phyloP scores from a whole-genome alignment of 2,113 vertebrate species.

The Calyptomena viridis region DNA sequence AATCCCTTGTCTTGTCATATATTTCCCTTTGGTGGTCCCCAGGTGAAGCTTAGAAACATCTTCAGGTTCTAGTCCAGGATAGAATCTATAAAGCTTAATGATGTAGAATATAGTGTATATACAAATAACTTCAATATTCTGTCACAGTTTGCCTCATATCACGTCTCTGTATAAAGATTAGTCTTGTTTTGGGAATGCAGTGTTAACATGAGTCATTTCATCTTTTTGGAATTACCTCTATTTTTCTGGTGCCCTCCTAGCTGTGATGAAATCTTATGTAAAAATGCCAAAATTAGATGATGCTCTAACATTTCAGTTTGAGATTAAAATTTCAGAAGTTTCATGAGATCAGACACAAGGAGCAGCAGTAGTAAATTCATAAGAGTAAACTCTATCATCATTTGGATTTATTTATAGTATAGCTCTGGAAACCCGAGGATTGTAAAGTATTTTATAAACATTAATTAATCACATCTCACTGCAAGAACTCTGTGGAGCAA shows the following conservation, averaged over 20 bases:
- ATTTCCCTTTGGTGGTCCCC: background rate
- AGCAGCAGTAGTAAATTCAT: background rate
- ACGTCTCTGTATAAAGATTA: background rate
- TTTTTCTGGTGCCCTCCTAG: background rate
- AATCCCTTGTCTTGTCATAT: background rate
- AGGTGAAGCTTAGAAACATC: background rate
- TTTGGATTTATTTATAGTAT: background rate
- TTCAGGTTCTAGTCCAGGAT: background rate
- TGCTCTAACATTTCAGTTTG: background rate
- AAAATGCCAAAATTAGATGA: background rate
- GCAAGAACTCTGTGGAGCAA: background rate
- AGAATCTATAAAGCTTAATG: background rate
- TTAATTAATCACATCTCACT: background rate
- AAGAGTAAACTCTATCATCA: background rate
- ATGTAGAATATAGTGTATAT: background rate
- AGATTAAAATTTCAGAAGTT: constrained; percentile 16
- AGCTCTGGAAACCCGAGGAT: background rate
- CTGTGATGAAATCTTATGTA: background rate
- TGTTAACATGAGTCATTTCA: background rate
- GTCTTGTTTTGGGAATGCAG: background rate
- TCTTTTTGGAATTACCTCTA: background rate
- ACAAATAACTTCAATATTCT: background rate
- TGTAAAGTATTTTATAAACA: background rate
- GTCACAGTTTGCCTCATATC: background rate
- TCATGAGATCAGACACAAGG: background rate